Evolutionary conservation across 2,888 invertebrate species (phyloP), one percentile per base, ranked within the genome.

Genomic region (Fissipunctia ypsillon): DNA sequence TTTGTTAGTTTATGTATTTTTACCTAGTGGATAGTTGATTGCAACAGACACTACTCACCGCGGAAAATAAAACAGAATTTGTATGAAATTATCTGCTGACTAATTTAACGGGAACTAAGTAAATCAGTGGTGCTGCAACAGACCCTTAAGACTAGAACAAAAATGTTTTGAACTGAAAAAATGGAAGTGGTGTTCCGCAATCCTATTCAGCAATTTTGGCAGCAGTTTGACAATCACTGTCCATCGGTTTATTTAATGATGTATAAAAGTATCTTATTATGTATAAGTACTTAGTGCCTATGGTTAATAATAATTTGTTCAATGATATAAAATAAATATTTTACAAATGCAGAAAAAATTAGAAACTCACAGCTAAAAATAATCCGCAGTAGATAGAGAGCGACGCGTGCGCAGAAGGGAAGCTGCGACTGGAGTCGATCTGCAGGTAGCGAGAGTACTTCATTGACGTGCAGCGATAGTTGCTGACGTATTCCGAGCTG

Each of bases 401-500:
- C 1, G 98, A 97, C 0, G 98, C 96, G 92, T 98, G 98, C 14
- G 98, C 98, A 0, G 98, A 98, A 0, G 98, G 98, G 90, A 98
- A 88, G 97, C 98, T 95, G 96, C 97, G 89, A 96, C 97, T 90
- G 88, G 96, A 91, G 93, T 98, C 98, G 65, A 96, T 96, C 73
- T 97, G 93, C 69, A 97, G 95, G 89, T 97, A 97, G 41, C 93
- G 88, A 38, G 97, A 96, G 88, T 96, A 96, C 54, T 94, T 92
- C 14, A 95, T 96, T 61, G 97, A 97, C 0, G 97, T 97, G 91
- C 98, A 98, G 3, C 94, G 96, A 92, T 97, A 98, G 67, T 94
- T 94, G 66, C 93, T 92, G 19, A 98, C 94, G 90, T 97, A 98
- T 80, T 94, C 94, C 3, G 97, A 97, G 86, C 92, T 96, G 93